Evolutionary conservation across 1,140 invertebrate species (phyloP).

Genomic region (Caenorhabditis brenneri): DNA sequence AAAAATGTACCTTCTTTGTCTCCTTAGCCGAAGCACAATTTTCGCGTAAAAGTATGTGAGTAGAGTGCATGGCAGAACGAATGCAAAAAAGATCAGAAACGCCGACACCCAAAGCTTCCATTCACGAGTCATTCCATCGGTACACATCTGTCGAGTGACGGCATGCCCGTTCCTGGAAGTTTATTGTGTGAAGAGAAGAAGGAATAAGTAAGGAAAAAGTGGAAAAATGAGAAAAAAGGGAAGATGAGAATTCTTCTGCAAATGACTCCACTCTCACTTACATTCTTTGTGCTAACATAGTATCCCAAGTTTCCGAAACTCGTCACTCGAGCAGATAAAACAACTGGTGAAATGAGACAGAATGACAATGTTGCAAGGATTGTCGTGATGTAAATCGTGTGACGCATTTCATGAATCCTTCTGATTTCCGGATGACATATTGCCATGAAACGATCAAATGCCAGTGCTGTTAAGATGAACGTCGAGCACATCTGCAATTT

Average conservation of each 20-base stretch:
- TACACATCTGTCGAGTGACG: conserved; percentile 41
- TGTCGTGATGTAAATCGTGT: conserved; percentile 43
- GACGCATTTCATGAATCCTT: conserved; percentile 47
- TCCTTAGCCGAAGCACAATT: conserved; percentile 45
- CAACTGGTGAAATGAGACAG: conserved; percentile 45
- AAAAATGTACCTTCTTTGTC: conserved; percentile 45
- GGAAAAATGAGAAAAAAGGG: neutral
- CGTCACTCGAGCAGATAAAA: conserved; percentile 41
- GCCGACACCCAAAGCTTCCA: conserved; percentile 33
- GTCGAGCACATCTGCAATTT: conserved; percentile 51
- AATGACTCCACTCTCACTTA: neutral
- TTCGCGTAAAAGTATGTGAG: conserved; percentile 50
- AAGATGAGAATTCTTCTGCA: neutral
- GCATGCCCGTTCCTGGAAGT: neutral
- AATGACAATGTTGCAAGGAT: conserved; percentile 44
- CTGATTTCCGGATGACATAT: conserved; percentile 52
- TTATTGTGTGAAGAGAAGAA: neutral
- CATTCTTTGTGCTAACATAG: conserved; percentile 23
- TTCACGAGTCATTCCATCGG: conserved; percentile 28
- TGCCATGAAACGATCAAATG: conserved; percentile 54
- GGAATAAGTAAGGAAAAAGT: too few relatives aligned
- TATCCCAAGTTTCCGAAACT: conserved; percentile 16
- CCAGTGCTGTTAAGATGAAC: conserved; percentile 45
- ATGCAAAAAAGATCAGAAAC: conserved; percentile 45
- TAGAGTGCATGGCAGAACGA: conserved; percentile 43